Evolutionary conservation across 2,797 vertebrate genomes (phyloP).

Genomic region (Enteromius anoplus): DNA sequence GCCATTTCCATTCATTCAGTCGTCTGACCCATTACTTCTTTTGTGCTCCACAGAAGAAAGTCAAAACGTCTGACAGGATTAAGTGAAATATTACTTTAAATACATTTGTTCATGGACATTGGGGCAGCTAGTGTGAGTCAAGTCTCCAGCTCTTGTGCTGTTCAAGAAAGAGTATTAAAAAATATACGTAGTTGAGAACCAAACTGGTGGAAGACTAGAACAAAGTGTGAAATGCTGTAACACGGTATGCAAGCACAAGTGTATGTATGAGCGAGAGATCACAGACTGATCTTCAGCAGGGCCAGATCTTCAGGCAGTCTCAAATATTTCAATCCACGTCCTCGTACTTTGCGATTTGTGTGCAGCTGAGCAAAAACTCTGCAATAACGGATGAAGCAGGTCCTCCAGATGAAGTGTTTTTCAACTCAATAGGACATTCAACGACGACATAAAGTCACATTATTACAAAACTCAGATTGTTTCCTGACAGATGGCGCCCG

Average conservation of each 20-base stretch:
- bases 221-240: slow-evolving; percentile 14
- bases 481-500: not conserved
- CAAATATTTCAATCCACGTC: slow-evolving; percentile 3
- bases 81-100: slow-evolving; percentile 12
- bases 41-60: not conserved
- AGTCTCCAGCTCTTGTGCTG: not conserved
- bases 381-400: slow-evolving; percentile 12
- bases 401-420: slow-evolving; percentile 13
- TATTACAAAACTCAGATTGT: slow-evolving; percentile 21
- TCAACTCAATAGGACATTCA: slow-evolving; percentile 35
- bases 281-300: slow-evolving; percentile 32
- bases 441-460: slow-evolving; percentile 11
- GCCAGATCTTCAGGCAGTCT: slow-evolving; percentile 9
- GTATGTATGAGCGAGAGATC: not conserved
- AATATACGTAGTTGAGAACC: not conserved
- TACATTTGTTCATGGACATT: not conserved
- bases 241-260: not conserved
- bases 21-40: not conserved
- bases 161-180: not conserved
- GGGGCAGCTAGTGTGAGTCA: slow-evolving; percentile 10
- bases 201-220: slow-evolving; percentile 17
- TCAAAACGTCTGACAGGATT: not conserved
- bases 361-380: not conserved
- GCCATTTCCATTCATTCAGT: not conserved
- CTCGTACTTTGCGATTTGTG: not conserved